These are phyloP conservation scores for Falcunculus frontatus DNA, from an alignment of 2,113 vertebrate genomes.

Conservation along the genomic window DNA sequence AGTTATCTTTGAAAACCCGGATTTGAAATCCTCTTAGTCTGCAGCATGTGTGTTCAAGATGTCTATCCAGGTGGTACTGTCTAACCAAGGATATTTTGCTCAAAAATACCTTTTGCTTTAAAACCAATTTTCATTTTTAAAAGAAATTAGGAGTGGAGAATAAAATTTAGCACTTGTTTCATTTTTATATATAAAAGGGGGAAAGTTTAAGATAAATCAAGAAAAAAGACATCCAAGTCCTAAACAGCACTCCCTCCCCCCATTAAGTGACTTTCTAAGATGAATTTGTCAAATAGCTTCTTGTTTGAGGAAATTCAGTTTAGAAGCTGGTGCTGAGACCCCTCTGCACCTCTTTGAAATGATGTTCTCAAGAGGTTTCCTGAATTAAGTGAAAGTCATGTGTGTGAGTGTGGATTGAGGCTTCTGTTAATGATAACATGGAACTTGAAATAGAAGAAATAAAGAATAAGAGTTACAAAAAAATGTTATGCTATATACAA, in stretches of 20 bases:
- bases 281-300: not conserved
- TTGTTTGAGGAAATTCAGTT: not conserved
- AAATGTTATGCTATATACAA: not conserved
- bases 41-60: not conserved
- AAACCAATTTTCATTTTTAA: not conserved
- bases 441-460: not conserved
- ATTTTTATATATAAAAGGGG: not conserved
- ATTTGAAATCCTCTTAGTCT: not conserved
- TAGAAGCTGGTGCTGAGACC: not conserved
- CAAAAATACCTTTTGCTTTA: not conserved
- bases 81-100: not conserved
- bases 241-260: rapidly evolving
- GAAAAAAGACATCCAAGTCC: not conserved
- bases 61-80: not conserved
- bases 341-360: not conserved
- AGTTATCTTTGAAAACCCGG: not conserved
- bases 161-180: not conserved
- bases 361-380: not conserved
- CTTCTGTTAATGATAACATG: not conserved
- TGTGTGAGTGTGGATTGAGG: not conserved
- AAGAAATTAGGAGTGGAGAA: not conserved
- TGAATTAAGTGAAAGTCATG: not conserved
- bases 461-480: not conserved
- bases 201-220: not conserved
- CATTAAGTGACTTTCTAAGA: not conserved